These are phyloP conservation scores for Linepithema humile DNA, from an alignment of 1,140 invertebrate genomes.

Conservation along the genomic window DNA sequence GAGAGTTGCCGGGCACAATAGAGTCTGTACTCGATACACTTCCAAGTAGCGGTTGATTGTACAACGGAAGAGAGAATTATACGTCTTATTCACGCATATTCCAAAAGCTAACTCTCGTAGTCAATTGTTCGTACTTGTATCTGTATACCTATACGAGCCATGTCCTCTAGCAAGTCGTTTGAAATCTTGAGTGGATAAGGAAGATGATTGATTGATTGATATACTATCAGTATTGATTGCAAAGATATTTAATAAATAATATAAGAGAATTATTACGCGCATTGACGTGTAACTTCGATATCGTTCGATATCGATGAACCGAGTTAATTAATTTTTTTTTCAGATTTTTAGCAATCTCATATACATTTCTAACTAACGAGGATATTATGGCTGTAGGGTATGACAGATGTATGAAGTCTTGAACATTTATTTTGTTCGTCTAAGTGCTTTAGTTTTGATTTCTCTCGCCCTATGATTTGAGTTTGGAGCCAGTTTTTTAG, in stretches of 20 bases:
- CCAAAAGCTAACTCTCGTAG: conserved; percentile 52
- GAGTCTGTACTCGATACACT: background rate
- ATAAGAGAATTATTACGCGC: background rate
- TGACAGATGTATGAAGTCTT: conserved; percentile 61
- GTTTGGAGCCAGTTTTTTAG: conserved; percentile 77
- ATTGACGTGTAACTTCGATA: background rate
- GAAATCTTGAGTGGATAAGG: background rate
- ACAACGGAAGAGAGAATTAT: background rate
- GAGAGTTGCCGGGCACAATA: conserved; percentile 25
- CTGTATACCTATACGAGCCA: conserved; percentile 58
- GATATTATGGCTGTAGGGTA: conserved; percentile 57
- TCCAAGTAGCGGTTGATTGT: background rate
- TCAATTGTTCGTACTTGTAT: conserved; percentile 59
- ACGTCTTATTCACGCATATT: background rate
- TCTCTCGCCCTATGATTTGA: conserved; percentile 69
- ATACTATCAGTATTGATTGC: too few species aligned
- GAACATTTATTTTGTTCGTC: conserved; percentile 65
- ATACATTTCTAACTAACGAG: background rate
- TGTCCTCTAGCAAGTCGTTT: conserved; percentile 18
- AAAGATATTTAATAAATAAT: background rate
- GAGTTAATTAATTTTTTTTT: background rate
- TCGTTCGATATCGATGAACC: background rate
- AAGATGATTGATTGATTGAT: background rate
- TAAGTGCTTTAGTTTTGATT: conserved; percentile 64
- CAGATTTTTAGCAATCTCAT: background rate